These are phyloP conservation scores for Dermochelys coriacea DNA, from an alignment of 2,797 vertebrate genomes.

Conservation along the genomic window DNA sequence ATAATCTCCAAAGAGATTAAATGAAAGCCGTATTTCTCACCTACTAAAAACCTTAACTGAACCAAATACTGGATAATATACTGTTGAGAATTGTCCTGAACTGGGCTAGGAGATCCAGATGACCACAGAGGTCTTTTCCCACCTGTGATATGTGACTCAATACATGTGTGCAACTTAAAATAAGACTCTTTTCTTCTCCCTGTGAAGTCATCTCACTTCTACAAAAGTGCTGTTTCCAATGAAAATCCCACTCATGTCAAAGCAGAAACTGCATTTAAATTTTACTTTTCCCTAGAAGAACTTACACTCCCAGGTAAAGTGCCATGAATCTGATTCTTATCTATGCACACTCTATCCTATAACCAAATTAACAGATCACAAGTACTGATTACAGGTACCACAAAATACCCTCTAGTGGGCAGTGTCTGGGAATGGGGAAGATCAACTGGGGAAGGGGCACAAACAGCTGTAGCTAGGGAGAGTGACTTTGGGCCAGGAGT, in stretches of 20 bases:
- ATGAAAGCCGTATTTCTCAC: neutral
- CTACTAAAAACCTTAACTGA: neutral
- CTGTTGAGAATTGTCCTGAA: neutral
- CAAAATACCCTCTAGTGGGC: neutral
- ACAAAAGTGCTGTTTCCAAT: neutral
- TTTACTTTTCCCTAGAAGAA: neutral
- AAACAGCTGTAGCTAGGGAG: neutral
- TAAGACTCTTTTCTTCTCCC: neutral
- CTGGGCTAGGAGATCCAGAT: neutral
- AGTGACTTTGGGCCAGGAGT: no score
- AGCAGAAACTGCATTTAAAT: neutral
- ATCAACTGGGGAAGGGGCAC: neutral
- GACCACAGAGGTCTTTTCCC: neutral
- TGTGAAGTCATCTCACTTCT: neutral
- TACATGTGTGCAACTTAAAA: neutral
- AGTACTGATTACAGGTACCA: neutral
- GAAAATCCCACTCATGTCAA: neutral
- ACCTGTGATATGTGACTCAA: neutral
- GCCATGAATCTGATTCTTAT: neutral
- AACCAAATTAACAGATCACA: neutral
- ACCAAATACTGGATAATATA: neutral
- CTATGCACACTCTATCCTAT: neutral
- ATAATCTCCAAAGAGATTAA: neutral
- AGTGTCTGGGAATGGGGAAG: neutral
- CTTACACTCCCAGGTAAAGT: neutral